These are phyloP conservation scores for Mythimna albipuncta DNA, from an alignment of 2,888 invertebrate species.

Conservation along the genomic window DNA sequence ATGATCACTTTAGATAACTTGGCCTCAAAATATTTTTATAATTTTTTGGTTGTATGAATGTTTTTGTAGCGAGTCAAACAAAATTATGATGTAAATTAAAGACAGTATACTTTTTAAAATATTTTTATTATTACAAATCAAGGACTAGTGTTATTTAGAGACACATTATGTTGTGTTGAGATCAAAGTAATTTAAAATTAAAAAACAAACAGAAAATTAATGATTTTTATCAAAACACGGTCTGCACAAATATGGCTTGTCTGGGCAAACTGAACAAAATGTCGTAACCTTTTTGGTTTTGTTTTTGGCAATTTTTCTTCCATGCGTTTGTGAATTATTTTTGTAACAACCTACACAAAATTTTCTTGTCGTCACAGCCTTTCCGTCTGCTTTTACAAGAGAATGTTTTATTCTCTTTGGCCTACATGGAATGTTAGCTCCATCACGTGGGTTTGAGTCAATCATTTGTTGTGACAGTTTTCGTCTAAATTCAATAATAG, in stretches of 20 bases:
- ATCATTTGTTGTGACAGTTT: not conserved
- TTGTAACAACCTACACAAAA: constrained; percentile 22
- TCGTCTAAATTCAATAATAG: not conserved
- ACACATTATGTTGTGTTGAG: constrained; percentile 16
- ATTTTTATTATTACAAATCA: constrained; percentile 13
- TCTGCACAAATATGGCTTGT: too few species aligned
- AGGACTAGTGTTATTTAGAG: constrained; percentile 11
- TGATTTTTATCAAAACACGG: too few species aligned
- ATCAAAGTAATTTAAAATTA: constrained; percentile 23
- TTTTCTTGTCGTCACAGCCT: constrained; percentile 13
- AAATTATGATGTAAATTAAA: too few species aligned
- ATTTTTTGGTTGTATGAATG: not conserved
- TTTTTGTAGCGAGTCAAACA: too few species aligned
- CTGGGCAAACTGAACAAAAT: too few species aligned
- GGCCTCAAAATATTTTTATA: constrained; percentile 15
- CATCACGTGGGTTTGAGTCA: constrained; percentile 14
- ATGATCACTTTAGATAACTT: constrained; percentile 1
- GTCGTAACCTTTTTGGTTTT: too few species aligned
- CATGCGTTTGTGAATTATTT: constrained; percentile 19
- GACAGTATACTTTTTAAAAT: not conserved
- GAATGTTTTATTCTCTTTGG: constrained; percentile 30
- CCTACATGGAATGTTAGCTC: constrained; percentile 13
- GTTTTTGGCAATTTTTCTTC: constrained; percentile 22
- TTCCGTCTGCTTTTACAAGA: constrained; percentile 22
- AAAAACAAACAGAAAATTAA: constrained; percentile 1